Percentiles rank a stretch among this genome's conserved stretches.
These are phyloP conservation scores for Doris montereyensis DNA, from an alignment of 2,888 invertebrate species.

Conservation along the genomic window DNA sequence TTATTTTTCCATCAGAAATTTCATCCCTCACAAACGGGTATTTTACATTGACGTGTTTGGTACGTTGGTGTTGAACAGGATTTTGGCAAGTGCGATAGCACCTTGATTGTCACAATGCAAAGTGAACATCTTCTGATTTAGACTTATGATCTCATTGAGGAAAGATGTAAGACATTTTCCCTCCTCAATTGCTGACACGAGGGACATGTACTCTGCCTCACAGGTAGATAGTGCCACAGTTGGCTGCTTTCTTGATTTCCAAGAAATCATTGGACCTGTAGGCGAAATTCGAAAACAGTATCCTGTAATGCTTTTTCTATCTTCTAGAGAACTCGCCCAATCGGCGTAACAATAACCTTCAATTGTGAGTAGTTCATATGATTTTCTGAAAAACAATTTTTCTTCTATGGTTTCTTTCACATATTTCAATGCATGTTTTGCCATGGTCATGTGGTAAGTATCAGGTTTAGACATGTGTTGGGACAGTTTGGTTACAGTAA, in stretches of 20 bases:
- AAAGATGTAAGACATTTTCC: not conserved
- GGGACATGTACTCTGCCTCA: conserved; percentile 44
- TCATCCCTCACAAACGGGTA: conserved; percentile 13
- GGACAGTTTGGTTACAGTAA: conserved; percentile 29
- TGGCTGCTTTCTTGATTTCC: conserved; percentile 42
- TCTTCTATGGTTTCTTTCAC: conserved; percentile 12
- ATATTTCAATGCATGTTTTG: conserved; percentile 31
- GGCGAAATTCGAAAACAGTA: conserved; percentile 34
- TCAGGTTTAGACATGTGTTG: conserved; percentile 33
- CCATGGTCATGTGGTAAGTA: not conserved
- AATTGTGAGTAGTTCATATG: not conserved
- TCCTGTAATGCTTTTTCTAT: conserved; percentile 25
- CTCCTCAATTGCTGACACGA: not conserved
- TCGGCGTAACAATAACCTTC: conserved; percentile 33
- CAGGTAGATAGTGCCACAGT: conserved; percentile 40
- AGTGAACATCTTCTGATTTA: not conserved
- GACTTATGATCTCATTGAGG: not conserved
- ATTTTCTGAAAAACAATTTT: conserved; percentile 26
- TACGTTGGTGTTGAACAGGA: not conserved
- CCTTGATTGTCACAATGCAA: conserved; percentile 1
- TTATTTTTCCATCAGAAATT: not conserved
- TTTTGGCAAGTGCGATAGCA: conserved; percentile 1
- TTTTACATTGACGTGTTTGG: conserved; percentile 5
- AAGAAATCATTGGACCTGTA: conserved; percentile 38
- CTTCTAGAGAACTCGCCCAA: conserved; percentile 20